Conservation (phyloP, 2,888 invertebrate species). For the Agrypnus murinus region DNA sequence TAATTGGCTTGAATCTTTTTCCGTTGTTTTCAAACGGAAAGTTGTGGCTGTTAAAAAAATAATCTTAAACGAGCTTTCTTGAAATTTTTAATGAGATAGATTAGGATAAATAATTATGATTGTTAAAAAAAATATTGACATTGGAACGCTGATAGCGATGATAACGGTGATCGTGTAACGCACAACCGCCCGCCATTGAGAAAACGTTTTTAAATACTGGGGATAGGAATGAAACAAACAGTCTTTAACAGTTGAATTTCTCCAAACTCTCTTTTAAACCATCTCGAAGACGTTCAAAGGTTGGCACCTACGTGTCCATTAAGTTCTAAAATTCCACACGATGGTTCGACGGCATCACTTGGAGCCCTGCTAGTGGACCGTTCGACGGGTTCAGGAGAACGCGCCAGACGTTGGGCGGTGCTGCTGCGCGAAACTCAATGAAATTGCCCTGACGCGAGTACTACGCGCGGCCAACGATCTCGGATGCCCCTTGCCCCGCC, state of each 20-base stretch:
- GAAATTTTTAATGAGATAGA: too few relatives aligned
- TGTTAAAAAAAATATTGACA: too few relatives aligned
- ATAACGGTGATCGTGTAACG: background rate
- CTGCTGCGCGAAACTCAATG: slow-evolving; percentile 63
- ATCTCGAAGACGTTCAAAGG: too few relatives aligned
- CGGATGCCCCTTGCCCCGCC: slow-evolving; percentile 50
- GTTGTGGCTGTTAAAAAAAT: too few relatives aligned
- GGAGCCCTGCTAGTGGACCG: slow-evolving; percentile 52
- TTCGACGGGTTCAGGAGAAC: slow-evolving; percentile 63
- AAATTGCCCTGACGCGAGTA: slow-evolving; percentile 66
- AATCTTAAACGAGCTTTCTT: too few relatives aligned
- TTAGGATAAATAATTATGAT: too few relatives aligned
- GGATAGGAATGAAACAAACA: background rate
- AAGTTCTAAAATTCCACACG: slow-evolving; percentile 5
- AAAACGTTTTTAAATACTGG: background rate
- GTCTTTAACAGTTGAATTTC: background rate
- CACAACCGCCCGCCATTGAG: background rate
- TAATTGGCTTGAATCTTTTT: too few relatives aligned
- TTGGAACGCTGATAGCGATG: too few relatives aligned
- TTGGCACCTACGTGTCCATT: slow-evolving; percentile 13
- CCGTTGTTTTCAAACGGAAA: too few relatives aligned
- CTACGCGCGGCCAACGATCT: slow-evolving; percentile 71
- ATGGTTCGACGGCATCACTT: slow-evolving; percentile 20
- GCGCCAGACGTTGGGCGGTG: slow-evolving; percentile 68
- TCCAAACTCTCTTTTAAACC: too few relatives aligned